These are phyloP conservation scores for Hypanus sabinus DNA, from an alignment of 2,113 vertebrate species.

Conservation along the genomic window DNA sequence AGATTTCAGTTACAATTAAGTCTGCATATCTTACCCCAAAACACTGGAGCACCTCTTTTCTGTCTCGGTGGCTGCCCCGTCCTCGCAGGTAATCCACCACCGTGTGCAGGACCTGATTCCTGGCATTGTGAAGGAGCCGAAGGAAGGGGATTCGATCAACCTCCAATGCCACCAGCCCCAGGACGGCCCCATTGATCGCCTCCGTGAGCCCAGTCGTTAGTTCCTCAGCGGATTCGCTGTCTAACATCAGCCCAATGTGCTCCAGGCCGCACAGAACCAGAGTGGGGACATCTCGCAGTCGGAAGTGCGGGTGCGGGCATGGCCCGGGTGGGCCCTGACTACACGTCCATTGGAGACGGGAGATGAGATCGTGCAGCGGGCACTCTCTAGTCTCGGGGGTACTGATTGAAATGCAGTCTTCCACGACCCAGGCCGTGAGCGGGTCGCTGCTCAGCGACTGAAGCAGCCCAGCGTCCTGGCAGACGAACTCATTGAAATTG, in stretches of 20 bases:
- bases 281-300: slow-evolving; percentile 46
- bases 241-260: slow-evolving; percentile 47
- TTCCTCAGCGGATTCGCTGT: slow-evolving; percentile 43
- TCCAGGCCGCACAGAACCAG: slow-evolving; percentile 57
- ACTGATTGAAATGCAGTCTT: slow-evolving; percentile 50
- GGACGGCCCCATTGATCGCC: slow-evolving; percentile 50
- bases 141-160: slow-evolving; percentile 53
- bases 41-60: slow-evolving; percentile 62
- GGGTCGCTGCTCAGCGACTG: slow-evolving; percentile 50
- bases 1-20: background rate
- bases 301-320: slow-evolving; percentile 49
- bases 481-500: slow-evolving; percentile 55
- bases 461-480: slow-evolving; percentile 48
- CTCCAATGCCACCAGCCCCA: slow-evolving; percentile 58
- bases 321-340: slow-evolving; percentile 48
- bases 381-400: slow-evolving; percentile 43
- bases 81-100: slow-evolving; percentile 48
- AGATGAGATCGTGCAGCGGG: slow-evolving; percentile 48
- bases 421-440: slow-evolving; percentile 54
- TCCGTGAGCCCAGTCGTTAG: slow-evolving; percentile 47
- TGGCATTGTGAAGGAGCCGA: slow-evolving; percentile 50
- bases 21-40: slow-evolving; percentile 57
- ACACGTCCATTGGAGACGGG: slow-evolving; percentile 59
- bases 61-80: slow-evolving; percentile 51
- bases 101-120: slow-evolving; percentile 47